These are phyloP conservation scores for Rhopalosiphum maidis DNA, from an alignment of 1,140 invertebrate species.

Conservation along the genomic window DNA sequence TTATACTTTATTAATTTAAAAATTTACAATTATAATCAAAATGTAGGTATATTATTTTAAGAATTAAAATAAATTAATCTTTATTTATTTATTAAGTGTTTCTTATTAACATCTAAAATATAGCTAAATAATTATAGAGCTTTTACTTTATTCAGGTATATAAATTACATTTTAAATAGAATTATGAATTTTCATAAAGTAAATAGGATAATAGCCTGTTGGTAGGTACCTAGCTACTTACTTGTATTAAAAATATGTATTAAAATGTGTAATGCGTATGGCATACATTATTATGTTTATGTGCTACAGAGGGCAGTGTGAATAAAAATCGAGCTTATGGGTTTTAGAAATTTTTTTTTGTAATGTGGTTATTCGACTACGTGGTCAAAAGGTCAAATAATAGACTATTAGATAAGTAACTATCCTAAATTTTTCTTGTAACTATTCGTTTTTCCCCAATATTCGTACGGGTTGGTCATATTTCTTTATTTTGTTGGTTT, in stretches of 20 bases:
- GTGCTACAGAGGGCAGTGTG: neutral
- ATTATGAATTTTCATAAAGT: neutral
- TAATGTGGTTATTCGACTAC: too few species aligned
- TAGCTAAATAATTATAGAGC: too few species aligned
- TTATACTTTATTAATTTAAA: too few species aligned
- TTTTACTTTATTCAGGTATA: too few species aligned
- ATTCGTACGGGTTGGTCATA: neutral
- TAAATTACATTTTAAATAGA: neutral
- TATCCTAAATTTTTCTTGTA: neutral
- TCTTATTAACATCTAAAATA: too few species aligned
- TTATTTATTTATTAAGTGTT: too few species aligned
- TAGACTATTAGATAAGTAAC: neutral
- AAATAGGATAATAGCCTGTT: neutral
- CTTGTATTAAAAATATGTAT: neutral
- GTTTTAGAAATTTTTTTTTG: neutral
- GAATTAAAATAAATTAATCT: too few species aligned
- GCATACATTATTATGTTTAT: neutral
- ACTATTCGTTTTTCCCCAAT: neutral
- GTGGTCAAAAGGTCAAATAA: neutral
- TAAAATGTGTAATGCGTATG: neutral
- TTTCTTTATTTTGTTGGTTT: neutral
- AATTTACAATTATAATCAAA: too few species aligned
- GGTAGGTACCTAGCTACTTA: neutral
- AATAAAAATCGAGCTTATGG: neutral
- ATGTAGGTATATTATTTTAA: too few species aligned